Evolutionary conservation across 1,140 invertebrate genomes (phyloP), one percentile per base, ranked within the genome.

Genomic region (Colletes gigas): DNA sequence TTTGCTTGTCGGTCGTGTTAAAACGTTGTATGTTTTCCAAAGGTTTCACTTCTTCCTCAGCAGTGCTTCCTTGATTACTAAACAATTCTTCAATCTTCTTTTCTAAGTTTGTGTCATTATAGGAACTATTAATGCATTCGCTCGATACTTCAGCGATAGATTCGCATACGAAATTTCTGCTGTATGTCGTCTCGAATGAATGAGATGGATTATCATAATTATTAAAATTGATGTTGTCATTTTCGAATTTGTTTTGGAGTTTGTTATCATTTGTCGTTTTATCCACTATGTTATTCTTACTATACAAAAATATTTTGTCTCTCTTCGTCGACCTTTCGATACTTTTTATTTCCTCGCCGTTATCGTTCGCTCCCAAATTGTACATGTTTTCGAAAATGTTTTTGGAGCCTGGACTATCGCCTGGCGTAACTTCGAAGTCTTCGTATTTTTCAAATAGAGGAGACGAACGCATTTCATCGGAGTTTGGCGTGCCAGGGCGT

Each of bases 361-460:
- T 55, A 0, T 76, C 50, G 19, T 82, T 74, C 57, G 9, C 15
- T 63, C 71, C 82, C 9, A 81, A 77, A 30, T 85, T 41, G 47
- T 88, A 85, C 9, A 88, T 15, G 0, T 86, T 41, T 69, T 91
- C 88, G 21, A 90, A 88, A 9, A 87, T 47, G 41, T 72, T 52
- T 66, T 89, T 81, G 8, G 30, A 62, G 0, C 17, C n/a, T 65
- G 72, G 78, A 12, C 15, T 71, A 9, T 83, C 47, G 4, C 67
- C 57, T 10, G 12, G 1, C 4, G 55, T 41, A 21, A 62, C 6
- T 7, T 88, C 72, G n/a, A 84, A 73, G 41, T 67, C 62, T 8
- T 54, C 55, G 19, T 63, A 59, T 17, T 57, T 73, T 65, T 77
- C 78, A 1, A 74, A 81, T 19, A 68, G 62, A 3, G 83, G 78